A percentile compares a stretch with the other conserved stretches of the same genome.
Conservation (phyloP, 2,888 invertebrate genomes). For the Pammene fasciana region DNA sequence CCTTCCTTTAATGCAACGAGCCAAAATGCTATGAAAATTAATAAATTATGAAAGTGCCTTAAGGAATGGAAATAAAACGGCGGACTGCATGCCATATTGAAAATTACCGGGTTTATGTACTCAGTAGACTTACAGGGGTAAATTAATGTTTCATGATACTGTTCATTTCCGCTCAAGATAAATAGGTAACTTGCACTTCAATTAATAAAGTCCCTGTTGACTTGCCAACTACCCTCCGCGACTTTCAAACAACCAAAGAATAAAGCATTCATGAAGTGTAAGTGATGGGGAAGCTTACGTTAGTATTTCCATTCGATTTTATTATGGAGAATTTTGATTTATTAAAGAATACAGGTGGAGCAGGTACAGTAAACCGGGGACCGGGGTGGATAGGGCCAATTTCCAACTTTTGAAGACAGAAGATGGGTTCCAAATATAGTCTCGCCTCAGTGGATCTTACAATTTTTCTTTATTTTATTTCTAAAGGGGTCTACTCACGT, state of each 20-base stretch:
- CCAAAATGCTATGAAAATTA: slow-evolving; percentile 56
- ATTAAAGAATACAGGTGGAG: too few relatives aligned
- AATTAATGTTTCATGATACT: slow-evolving; percentile 58
- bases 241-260: slow-evolving; percentile 11
- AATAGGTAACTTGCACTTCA: slow-evolving; percentile 33
- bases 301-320: background rate
- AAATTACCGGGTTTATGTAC: slow-evolving; percentile 52
- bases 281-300: slow-evolving; percentile 8
- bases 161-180: slow-evolving; percentile 46
- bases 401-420: too few relatives aligned
- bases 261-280: slow-evolving; percentile 29
- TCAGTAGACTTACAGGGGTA: slow-evolving; percentile 45
- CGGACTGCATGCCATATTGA: slow-evolving; percentile 50
- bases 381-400: too few relatives aligned
- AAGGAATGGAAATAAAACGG: slow-evolving; percentile 51
- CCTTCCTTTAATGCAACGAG: slow-evolving; percentile 50
- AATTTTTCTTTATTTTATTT: too few relatives aligned
- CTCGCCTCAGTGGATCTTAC: too few relatives aligned
- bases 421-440: too few relatives aligned
- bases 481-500: too few relatives aligned
- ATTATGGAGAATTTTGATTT: background rate
- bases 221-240: slow-evolving; percentile 29
- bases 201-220: slow-evolving; percentile 35
- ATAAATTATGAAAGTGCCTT: slow-evolving; percentile 58
- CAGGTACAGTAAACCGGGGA: too few relatives aligned